phyloP scores from a whole-genome alignment of 1,140 invertebrate species.

The Brachionus rubens region DNA sequence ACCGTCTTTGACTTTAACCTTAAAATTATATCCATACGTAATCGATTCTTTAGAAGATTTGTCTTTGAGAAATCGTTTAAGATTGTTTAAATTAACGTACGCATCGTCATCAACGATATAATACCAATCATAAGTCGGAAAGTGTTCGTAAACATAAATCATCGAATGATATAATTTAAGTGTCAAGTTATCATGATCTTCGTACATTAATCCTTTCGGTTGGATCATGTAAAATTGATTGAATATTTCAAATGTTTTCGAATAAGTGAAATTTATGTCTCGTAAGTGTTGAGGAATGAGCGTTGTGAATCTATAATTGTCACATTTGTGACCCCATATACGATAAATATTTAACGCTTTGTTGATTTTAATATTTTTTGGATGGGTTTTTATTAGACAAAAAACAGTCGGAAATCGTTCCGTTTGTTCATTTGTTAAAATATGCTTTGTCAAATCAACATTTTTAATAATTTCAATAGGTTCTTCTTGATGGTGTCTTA shows the following conservation, averaged over 20 bases:
- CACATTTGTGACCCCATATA: conserved; percentile 16
- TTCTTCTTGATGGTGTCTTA: no score
- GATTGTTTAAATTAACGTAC: conserved; percentile 66
- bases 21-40: conserved; percentile 43
- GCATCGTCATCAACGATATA: conserved; percentile 92
- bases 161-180: conserved; percentile 10
- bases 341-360: neutral
- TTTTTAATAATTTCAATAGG: no score
- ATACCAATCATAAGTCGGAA: conserved; percentile 73
- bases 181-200: neutral
- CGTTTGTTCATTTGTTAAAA: no score
- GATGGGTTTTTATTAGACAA: conserved; percentile 18
- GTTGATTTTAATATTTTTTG: conserved; percentile 3
- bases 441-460: no score
- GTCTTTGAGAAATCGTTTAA: conserved; percentile 55
- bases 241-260: conserved; percentile 5
- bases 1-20: neutral
- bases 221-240: conserved; percentile 2
- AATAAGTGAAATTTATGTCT: neutral
- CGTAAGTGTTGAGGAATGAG: conserved; percentile 1
- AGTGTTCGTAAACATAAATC: conserved; percentile 61
- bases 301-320: conserved; percentile 10
- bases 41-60: conserved; percentile 49
- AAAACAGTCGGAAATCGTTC: neutral
- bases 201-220: neutral